Evolutionary conservation across 2,797 vertebrate genomes (phyloP), one percentile per base, ranked within the genome.

Genomic region (Myoxocephalus aenaeus): DNA sequence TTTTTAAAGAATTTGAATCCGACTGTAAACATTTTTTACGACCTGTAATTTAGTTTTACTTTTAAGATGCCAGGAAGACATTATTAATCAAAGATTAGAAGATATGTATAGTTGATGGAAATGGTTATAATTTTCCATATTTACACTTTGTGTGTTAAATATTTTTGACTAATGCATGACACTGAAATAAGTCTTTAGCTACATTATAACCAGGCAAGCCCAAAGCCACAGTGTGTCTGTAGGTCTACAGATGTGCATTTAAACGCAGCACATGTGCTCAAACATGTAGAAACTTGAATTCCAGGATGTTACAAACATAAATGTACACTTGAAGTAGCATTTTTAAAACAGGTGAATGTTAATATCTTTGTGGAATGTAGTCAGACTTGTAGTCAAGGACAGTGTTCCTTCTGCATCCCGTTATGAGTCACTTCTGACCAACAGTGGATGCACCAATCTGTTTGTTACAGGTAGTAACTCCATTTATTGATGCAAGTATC

Each of bases 341-440:
- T 34, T 29, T 86, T 69, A 67, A 79, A 84, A 77, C 10, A 77
- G 22, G n/a, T 11, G 1, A 80, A 65, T 83, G 78, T 91, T 90
- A 81, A 48, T 85, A 80, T 89, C 80, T 77, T 65, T 51, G 70
- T 81, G 84, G 86, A 90, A 93, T 90, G 84, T 65, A 66, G 86
- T 90, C 76, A 65, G 80, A 88, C 80, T 34, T 53, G 86, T 81
- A 78, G 80, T 85, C 80, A 79, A 85, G 69, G 73, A 76, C 68
- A 66, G 42, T 51, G 79, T 79, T 83, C 66, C 87, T 88, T 81
- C 50, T 85, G 61, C 50, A 44, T 82, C 14, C 2, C 36, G 48
- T 74, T 56, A 63, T 46, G 25, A 75, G 53, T 78, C 57, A 51
- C 56, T 56, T 84, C 29, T 85, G 75, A 50, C 78, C 46, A 67